phyloP scores from a whole-genome alignment of 2,888 invertebrate species.

The Chouioia cunea region DNA sequence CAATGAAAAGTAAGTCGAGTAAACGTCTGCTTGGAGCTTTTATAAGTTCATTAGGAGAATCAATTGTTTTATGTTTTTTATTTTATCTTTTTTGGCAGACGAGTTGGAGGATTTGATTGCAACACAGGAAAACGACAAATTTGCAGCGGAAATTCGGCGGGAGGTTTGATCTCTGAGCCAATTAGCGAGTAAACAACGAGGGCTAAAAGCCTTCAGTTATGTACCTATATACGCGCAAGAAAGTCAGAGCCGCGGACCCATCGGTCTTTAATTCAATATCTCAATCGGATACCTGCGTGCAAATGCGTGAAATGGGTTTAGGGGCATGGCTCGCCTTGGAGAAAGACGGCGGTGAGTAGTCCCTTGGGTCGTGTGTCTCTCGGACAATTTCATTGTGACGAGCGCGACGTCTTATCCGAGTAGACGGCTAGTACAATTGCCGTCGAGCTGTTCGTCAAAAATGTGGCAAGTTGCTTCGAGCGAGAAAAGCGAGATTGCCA shows the following conservation, averaged over 20 bases:
- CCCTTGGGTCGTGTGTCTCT: slow-evolving; percentile 15
- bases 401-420: background rate
- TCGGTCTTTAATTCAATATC: slow-evolving; percentile 32
- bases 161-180: slow-evolving; percentile 17
- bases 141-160: background rate
- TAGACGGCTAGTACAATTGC: too few species aligned
- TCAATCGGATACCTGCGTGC: slow-evolving; percentile 29
- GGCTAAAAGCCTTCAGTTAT: background rate
- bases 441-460: background rate
- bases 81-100: background rate
- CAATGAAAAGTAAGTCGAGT: background rate
- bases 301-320: slow-evolving; percentile 26
- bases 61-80: slow-evolving; percentile 6
- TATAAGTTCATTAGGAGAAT: background rate
- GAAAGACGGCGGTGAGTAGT: background rate
- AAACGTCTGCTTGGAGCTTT: background rate
- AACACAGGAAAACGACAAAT: slow-evolving; percentile 21
- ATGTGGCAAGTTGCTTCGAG: background rate
- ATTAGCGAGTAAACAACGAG: slow-evolving; percentile 27
- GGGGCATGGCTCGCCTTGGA: background rate
- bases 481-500: too few species aligned
- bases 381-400: slow-evolving; percentile 19
- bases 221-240: slow-evolving; percentile 19
- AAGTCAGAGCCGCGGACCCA: background rate
- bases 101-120: background rate